Percentiles rank a stretch among this genome's conserved stretches.
These are phyloP conservation scores for Ptiloglossa arizonensis DNA, from an alignment of 1,140 invertebrate species.

Conservation along the genomic window DNA sequence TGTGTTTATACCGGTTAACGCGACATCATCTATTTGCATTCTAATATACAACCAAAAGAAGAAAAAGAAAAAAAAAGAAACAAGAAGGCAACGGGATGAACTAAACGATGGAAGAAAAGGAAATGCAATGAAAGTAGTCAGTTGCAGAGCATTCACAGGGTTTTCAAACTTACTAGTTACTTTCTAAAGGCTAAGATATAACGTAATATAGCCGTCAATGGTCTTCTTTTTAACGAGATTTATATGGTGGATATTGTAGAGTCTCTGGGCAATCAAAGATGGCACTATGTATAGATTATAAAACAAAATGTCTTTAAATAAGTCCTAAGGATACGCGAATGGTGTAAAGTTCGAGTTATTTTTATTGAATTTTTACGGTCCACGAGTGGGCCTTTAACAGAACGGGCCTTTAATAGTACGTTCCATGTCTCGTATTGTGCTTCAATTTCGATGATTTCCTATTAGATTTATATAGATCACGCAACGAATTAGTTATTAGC, in stretches of 20 bases:
- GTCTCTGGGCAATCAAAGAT: conserved; percentile 65
- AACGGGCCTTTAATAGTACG: conserved; percentile 7
- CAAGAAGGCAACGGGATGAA: background rate
- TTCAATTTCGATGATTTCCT: conserved; percentile 42
- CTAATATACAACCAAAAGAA: conserved; percentile 55
- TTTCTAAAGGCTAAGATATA: conserved; percentile 65
- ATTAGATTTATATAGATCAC: conserved; percentile 43
- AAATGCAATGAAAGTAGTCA: conserved; percentile 62
- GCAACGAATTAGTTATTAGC: conserved; percentile 48
- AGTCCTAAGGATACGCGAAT: conserved; percentile 43
- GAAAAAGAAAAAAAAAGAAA: background rate
- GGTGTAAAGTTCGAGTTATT: conserved; percentile 52
- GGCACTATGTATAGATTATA: conserved; percentile 63
- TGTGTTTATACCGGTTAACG: conserved; percentile 55
- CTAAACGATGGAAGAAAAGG: conserved; percentile 8
- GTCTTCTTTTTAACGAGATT: conserved; percentile 63
- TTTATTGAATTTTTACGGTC: conserved; percentile 36
- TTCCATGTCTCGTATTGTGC: conserved; percentile 12
- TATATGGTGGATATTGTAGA: conserved; percentile 53
- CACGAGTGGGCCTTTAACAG: background rate
- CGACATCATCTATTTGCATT: conserved; percentile 61
- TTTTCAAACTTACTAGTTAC: conserved; percentile 66
- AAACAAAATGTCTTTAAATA: conserved; percentile 52
- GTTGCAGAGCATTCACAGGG: conserved; percentile 69
- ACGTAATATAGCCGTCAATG: conserved; percentile 60